Conservation (phyloP, 2,888 invertebrate species). For the Orchesellides sinensis region DNA sequence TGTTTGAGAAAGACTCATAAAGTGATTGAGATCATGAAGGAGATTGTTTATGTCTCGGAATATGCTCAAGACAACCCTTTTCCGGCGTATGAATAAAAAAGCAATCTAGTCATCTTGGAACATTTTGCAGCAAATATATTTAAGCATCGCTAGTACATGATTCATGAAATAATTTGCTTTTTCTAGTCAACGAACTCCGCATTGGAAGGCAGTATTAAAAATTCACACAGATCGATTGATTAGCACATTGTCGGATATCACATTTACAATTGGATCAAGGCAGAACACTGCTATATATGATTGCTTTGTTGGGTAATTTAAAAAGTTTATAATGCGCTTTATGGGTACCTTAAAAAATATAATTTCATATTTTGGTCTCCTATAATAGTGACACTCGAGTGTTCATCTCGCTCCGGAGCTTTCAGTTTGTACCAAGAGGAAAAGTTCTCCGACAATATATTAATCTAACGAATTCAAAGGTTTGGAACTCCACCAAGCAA, state of each 20-base stretch:
- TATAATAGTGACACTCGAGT: slow-evolving; percentile 31
- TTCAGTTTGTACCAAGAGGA: slow-evolving; percentile 15
- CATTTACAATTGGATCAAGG: slow-evolving; percentile 39
- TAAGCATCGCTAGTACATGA: too few relatives aligned
- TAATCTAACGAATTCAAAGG: slow-evolving; percentile 18
- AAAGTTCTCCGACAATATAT: slow-evolving; percentile 3
- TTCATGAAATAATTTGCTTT: neutral
- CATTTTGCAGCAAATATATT: too few relatives aligned
- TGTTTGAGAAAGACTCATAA: slow-evolving; percentile 36
- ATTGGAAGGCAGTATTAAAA: slow-evolving; percentile 30
- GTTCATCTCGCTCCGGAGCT: slow-evolving; percentile 3
- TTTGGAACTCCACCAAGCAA: neutral
- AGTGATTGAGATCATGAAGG: slow-evolving; percentile 26
- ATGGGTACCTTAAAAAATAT: neutral
- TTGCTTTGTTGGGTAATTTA: slow-evolving; percentile 51
- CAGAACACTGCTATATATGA: slow-evolving; percentile 32
- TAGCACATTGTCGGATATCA: slow-evolving; percentile 28
- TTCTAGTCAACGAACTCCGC: slow-evolving; percentile 25
- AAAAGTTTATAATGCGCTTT: neutral
- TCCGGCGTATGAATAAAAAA: too few relatives aligned
- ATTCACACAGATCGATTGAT: slow-evolving; percentile 49
- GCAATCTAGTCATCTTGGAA: too few relatives aligned
- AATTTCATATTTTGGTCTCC: neutral
- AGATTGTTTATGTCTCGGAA: neutral
- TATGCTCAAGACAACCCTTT: slow-evolving; percentile 4